A percentile compares a stretch with the other conserved stretches of the same genome.
Conservation (phyloP, 2,888 invertebrate species). For the Trachelus tabidus region DNA sequence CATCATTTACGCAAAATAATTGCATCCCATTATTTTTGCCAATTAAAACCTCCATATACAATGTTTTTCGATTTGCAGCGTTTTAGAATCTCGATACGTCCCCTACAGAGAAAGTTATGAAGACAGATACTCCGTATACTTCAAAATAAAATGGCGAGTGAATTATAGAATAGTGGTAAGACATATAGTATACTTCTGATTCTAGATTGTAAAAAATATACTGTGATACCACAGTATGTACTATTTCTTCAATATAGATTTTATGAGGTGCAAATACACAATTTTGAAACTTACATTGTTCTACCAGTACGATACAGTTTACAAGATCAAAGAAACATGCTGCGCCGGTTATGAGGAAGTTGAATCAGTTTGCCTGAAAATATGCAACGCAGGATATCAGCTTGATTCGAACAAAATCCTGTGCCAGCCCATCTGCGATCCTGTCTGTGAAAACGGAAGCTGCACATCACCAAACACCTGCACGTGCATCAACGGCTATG, state of each 20-base stretch:
- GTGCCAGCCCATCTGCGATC: conserved; percentile 33
- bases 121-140: conserved; percentile 7
- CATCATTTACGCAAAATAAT: too few species aligned
- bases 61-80: too few species aligned
- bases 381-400: too few species aligned
- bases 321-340: conserved; percentile 23
- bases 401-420: too few species aligned
- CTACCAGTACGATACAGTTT: conserved; percentile 26
- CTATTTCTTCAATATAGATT: too few species aligned
- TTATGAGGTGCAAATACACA: too few species aligned
- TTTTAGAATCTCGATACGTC: conserved; percentile 7
- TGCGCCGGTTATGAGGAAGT: conserved; percentile 34
- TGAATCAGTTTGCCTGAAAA: too few species aligned
- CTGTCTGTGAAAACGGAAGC: conserved; percentile 59
- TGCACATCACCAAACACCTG: conserved; percentile 62
- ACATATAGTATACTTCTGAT: too few species aligned
- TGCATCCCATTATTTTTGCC: too few species aligned
- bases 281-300: neutral
- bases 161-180: conserved; percentile 38
- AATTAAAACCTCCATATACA: too few species aligned
- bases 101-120: conserved; percentile 39
- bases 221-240: too few species aligned
- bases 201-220: too few species aligned
- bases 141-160: conserved; percentile 18
- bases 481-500: conserved; percentile 47